Conservation (phyloP, 2,797 vertebrate genomes). For the Eupleurogrammus muticus region DNA sequence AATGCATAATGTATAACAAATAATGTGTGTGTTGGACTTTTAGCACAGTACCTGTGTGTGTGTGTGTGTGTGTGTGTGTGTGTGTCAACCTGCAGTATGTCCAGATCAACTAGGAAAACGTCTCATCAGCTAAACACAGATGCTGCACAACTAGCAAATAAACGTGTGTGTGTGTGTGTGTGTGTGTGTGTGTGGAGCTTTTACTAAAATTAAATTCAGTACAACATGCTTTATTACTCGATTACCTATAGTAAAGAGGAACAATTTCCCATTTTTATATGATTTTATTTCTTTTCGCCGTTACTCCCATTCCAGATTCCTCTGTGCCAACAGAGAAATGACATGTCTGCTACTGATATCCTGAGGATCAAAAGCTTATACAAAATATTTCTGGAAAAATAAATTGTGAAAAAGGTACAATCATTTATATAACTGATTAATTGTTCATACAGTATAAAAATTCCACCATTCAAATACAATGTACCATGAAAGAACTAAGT, state of each 20-base stretch:
- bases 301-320: constrained; percentile 40
- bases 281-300: not conserved
- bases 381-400: not conserved
- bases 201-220: no score
- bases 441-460: not conserved
- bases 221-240: no score
- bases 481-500: not conserved
- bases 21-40: no score
- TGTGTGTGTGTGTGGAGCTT: no score
- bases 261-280: not conserved
- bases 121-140: constrained; percentile 13
- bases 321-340: constrained; percentile 25
- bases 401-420: not conserved
- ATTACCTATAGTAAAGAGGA: no score
- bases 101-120: constrained; percentile 45
- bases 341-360: constrained; percentile 41
- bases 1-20: not conserved
- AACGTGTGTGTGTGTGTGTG: constrained; percentile 1
- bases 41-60: no score
- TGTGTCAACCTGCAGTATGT: constrained; percentile 18
- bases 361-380: constrained; percentile 43
- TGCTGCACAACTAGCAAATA: not conserved
- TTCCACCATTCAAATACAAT: constrained; percentile 4
- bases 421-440: not conserved
- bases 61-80: no score